Conservation (phyloP, 2,888 invertebrate genomes). For the Mythimna pallens region DNA sequence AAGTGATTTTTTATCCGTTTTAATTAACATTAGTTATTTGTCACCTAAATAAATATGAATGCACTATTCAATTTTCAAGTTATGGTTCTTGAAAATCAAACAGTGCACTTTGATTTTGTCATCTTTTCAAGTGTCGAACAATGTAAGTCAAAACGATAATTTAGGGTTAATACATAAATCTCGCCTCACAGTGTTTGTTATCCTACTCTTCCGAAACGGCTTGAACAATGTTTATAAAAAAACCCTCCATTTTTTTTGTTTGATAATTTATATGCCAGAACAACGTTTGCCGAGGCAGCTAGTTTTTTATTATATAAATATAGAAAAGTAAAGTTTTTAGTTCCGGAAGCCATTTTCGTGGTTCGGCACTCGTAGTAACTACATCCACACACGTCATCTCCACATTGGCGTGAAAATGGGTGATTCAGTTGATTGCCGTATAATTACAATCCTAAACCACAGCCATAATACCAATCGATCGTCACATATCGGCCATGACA, state of each 20-base stretch:
- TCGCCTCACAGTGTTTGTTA: too few relatives aligned
- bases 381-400: slow-evolving; percentile 5
- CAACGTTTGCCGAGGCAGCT: too few relatives aligned
- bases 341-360: neutral
- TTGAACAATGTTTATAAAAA: too few relatives aligned
- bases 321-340: neutral
- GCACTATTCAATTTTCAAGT: neutral
- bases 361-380: neutral
- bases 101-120: neutral
- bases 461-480: neutral
- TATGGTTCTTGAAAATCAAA: neutral
- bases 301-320: neutral
- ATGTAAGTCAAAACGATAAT: too few relatives aligned
- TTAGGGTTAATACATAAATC: too few relatives aligned
- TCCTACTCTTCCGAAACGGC: too few relatives aligned
- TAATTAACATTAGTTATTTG: neutral
- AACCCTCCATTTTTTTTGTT: too few relatives aligned
- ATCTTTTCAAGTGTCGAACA: too few relatives aligned
- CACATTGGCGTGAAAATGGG: slow-evolving; percentile 17
- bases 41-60: neutral
- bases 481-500: too few relatives aligned
- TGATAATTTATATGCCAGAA: too few relatives aligned
- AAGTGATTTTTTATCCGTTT: neutral
- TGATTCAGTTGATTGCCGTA: slow-evolving; percentile 23
- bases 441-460: slow-evolving; percentile 32